Evolutionary conservation across 2,113 vertebrate species (phyloP), one percentile per base, ranked within the genome.

Genomic region (Calypte anna): DNA sequence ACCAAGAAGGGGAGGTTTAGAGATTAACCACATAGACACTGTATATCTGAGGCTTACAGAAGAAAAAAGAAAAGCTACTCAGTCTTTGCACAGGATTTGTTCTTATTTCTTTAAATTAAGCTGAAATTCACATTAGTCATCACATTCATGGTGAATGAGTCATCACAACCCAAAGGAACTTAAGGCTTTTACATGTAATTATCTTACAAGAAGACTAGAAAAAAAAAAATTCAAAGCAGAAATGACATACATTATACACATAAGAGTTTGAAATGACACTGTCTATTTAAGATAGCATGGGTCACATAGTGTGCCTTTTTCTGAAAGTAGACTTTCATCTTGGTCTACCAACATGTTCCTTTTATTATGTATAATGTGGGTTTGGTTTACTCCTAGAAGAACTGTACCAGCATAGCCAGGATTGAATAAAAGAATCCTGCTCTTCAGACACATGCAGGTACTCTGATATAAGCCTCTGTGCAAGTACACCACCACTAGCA

Each of bases 41-140:
- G 25, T 55, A 63, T 4, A 22, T 68, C 7, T 63, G 14, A 92
- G 81, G 48, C 38, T 48, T 70, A 59, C 23, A 75, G 48, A 78
- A 58, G 12, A 44, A 77, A 72, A 22, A 58, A 64, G 3, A 59
- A 82, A 86, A 82, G 10, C 53, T 30, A 17, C n/a, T 55, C n/a
- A 75, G 3, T 31, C 22, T 62, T 74, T 44, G 59, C 43, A 59
- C 7, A 82, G 31, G 22, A 92, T 82, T 85, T 64, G 33, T 66
- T 91, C 61, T 75, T 43, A 38, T 94, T 86, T 76, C 81, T 92
- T 95, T 89, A 85, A 76, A 94, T 82, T 78, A 91, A 88, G 81
- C 76, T 55, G 51, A 89, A 96, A 91, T 30, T 89, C 53, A 63
- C 40, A 96, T 93, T 89, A 96, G 73, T 89, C 70, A 94, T 63